Evolutionary conservation across 1,140 invertebrate species (phyloP).

Genomic region (Himalopsyche phryganea): DNA sequence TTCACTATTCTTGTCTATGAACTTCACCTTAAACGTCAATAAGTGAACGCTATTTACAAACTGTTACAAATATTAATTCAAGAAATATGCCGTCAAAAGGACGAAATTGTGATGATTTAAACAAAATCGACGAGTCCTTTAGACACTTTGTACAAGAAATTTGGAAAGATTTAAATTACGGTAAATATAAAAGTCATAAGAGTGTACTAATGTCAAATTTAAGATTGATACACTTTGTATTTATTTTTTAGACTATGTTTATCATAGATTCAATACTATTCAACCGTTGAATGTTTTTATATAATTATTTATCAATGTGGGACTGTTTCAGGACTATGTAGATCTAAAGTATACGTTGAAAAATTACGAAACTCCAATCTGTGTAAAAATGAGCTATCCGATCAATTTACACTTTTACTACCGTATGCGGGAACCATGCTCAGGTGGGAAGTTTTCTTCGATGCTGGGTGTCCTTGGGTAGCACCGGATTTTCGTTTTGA

Average conservation of each 20-base stretch:
- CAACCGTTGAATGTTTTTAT: neutral
- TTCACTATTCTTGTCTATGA: too few relatives aligned
- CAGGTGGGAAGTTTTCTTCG: conserved; percentile 43
- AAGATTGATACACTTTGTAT: neutral
- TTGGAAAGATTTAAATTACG: conserved; percentile 26
- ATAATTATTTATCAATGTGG: neutral
- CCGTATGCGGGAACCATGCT: conserved; percentile 42
- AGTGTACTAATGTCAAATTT: neutral
- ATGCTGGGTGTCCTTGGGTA: conserved; percentile 38
- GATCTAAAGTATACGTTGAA: conserved; percentile 29
- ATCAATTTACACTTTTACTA: conserved; percentile 43
- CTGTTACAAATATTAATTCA: too few relatives aligned
- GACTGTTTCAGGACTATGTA: conserved; percentile 24
- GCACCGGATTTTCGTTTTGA: conserved; percentile 54
- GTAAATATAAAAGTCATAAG: conserved; percentile 7
- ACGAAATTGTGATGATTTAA: conserved; percentile 13
- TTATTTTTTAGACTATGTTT: neutral
- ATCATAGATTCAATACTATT: neutral
- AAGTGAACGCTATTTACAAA: too few relatives aligned
- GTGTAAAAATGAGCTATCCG: conserved; percentile 27
- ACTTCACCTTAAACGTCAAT: too few relatives aligned
- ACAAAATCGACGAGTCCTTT: conserved; percentile 23
- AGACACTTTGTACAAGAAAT: conserved; percentile 24
- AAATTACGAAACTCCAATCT: conserved; percentile 16
- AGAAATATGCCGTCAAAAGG: conserved; percentile 12